Evolutionary conservation across 2,113 vertebrate genomes (phyloP).

Genomic region (Ptilonorhynchus violaceus): DNA sequence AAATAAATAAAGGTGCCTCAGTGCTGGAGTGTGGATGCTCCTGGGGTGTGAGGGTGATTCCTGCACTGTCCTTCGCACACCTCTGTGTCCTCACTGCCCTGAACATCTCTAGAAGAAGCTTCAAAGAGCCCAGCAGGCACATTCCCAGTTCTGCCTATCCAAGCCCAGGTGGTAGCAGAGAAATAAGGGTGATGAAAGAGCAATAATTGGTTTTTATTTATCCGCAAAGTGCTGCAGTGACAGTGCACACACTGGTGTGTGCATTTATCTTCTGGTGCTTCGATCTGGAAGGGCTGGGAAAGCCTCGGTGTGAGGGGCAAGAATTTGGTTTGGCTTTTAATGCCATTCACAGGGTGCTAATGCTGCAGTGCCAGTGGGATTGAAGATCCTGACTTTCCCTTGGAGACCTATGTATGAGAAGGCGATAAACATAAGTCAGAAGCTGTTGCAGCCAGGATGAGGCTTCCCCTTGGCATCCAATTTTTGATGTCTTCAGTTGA

Average conservation of each 20-base stretch:
- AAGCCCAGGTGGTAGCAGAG: not conserved
- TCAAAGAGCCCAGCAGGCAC: rapidly evolving
- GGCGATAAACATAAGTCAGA: not conserved
- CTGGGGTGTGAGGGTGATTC: not conserved
- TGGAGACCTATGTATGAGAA: not conserved
- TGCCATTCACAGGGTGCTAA: not conserved
- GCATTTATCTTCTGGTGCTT: not conserved
- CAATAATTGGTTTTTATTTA: not conserved
- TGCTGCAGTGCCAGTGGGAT: not conserved
- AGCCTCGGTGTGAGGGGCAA: rapidly evolving
- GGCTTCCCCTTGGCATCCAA: rapidly evolving
- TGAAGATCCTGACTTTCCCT: not conserved
- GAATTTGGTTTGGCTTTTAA: not conserved
- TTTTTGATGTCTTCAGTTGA: not conserved
- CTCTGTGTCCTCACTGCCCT: rapidly evolving
- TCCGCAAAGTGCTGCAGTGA: not conserved
- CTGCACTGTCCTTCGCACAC: rapidly evolving
- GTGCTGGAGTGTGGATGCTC: rapidly evolving
- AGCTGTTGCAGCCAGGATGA: not conserved
- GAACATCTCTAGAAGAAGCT: not conserved
- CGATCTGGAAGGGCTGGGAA: not conserved
- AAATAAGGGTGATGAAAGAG: not conserved
- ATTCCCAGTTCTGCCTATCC: not conserved
- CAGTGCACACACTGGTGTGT: rapidly evolving
- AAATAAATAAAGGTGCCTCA: not conserved